These are phyloP conservation scores for Crocidura indochinensis DNA, from an alignment of 2,797 vertebrate species.

Conservation along the genomic window DNA sequence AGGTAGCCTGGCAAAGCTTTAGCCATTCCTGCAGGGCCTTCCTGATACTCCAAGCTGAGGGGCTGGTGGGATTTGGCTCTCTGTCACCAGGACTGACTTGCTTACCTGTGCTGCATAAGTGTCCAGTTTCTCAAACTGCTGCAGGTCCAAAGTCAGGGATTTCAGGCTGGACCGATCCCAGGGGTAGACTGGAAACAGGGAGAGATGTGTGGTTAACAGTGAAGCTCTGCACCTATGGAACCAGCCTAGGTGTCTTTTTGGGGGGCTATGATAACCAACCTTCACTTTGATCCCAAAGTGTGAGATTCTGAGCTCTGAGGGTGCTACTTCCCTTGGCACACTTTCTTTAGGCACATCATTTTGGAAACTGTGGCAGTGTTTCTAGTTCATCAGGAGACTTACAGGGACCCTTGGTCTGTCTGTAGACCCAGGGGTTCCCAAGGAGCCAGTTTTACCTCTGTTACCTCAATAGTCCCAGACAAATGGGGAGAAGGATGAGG, in stretches of 20 bases:
- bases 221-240: background rate
- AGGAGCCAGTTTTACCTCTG: background rate
- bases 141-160: conserved; percentile 90
- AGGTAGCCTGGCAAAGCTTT: background rate
- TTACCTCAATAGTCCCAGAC: background rate
- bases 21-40: background rate
- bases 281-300: no score
- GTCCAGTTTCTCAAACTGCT: conserved; percentile 91
- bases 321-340: no score
- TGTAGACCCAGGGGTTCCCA: background rate
- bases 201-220: background rate
- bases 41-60: fast-evolving
- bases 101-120: conserved; percentile 91
- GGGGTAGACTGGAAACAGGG: conserved; percentile 90
- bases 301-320: no score
- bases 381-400: background rate
- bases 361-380: background rate
- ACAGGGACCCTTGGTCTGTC: background rate
- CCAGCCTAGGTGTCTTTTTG: no score
- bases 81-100: background rate
- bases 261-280: no score
- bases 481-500: background rate
- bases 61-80: background rate
- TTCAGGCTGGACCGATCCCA: conserved; percentile 92
- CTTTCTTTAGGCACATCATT: background rate